Percentiles rank a stretch among this genome's conserved stretches.
Evolutionary conservation across 2,797 vertebrate species (phyloP).

Genomic region (Agapornis canus): DNA sequence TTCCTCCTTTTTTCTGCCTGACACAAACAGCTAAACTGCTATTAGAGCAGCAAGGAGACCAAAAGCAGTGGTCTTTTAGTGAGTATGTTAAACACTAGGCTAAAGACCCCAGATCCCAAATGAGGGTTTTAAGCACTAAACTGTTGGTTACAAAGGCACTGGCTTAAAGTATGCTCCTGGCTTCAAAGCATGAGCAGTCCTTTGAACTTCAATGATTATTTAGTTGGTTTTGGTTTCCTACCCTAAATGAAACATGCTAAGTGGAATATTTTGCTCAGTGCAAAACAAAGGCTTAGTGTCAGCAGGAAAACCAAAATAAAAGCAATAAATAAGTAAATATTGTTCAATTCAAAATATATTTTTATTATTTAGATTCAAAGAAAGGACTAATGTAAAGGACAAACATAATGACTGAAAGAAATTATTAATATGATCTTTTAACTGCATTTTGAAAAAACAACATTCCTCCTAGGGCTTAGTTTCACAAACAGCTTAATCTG

Average conservation of each 20-base stretch:
- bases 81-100: not conserved
- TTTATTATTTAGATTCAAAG: not conserved
- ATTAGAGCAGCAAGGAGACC: not conserved
- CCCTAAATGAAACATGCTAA: not conserved
- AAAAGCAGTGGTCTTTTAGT: not conserved
- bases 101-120: not conserved
- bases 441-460: not conserved
- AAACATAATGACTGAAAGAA: not conserved
- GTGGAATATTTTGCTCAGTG: not conserved
- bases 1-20: not conserved
- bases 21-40: not conserved
- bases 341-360: not conserved
- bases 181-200: not conserved
- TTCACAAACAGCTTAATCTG: not conserved
- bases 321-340: not conserved
- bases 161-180: too few relatives aligned
- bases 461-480: not conserved
- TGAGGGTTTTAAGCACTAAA: not conserved
- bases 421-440: not conserved
- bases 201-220: slow-evolving; percentile 1
- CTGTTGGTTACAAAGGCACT: not conserved
- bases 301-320: not conserved
- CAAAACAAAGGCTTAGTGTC: not conserved
- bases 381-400: not conserved
- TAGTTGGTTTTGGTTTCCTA: not conserved